Percentiles rank a stretch among this genome's conserved stretches.
Evolutionary conservation across 2,113 vertebrate species (phyloP).

Genomic region (Silurus asotus): DNA sequence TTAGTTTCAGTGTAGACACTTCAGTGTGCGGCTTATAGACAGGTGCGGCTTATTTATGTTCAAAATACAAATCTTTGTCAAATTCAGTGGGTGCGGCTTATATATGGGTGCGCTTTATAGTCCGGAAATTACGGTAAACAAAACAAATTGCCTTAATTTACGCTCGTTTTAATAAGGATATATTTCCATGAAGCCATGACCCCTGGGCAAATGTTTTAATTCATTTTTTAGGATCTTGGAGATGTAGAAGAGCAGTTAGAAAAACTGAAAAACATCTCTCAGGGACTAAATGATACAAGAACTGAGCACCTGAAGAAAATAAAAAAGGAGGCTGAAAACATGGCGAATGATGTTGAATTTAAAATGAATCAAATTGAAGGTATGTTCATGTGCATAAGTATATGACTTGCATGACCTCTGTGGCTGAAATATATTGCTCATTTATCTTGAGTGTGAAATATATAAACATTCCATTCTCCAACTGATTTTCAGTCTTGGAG

Average conservation of each 20-base stretch:
- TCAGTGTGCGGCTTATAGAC: too few species aligned
- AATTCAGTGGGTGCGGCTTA: too few species aligned
- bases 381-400: slow-evolving; percentile 41
- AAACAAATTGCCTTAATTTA: not conserved
- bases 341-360: slow-evolving; percentile 72
- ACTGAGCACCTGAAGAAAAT: slow-evolving; percentile 71
- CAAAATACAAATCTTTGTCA: too few species aligned
- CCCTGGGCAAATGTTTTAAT: not conserved
- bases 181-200: not conserved
- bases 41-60: too few species aligned
- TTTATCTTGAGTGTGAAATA: not conserved
- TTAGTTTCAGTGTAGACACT: too few species aligned
- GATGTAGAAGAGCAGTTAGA: slow-evolving; percentile 67
- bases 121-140: not conserved
- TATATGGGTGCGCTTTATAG: too few species aligned
- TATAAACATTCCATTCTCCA: slow-evolving; percentile 42
- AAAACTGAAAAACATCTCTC: slow-evolving; percentile 63
- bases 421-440: not conserved
- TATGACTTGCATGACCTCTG: not conserved
- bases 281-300: slow-evolving; percentile 55
- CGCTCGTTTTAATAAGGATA: not conserved
- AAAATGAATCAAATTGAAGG: slow-evolving; percentile 78
- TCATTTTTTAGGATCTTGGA: slow-evolving; percentile 72
- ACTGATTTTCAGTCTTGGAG: slow-evolving; percentile 78
- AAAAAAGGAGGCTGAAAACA: slow-evolving; percentile 68